phyloP scores from a whole-genome alignment of 2,113 vertebrate species.

The Otus sunia region DNA sequence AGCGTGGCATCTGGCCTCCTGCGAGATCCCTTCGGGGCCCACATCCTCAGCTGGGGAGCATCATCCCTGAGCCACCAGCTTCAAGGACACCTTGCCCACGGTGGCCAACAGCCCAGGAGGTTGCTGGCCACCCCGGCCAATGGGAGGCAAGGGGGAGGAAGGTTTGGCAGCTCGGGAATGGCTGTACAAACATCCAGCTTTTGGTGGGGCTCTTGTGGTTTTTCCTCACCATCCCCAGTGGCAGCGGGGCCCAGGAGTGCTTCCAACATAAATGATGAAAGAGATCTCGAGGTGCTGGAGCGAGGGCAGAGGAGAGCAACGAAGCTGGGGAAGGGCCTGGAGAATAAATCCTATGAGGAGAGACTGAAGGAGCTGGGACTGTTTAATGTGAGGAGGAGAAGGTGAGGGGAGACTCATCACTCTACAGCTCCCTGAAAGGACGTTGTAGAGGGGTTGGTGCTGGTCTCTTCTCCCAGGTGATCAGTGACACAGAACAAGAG shows the following conservation, averaged over 20 bases:
- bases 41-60: neutral
- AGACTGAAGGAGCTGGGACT: too few relatives aligned
- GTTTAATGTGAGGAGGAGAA: too few relatives aligned
- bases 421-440: too few relatives aligned
- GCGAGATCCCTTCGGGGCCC: accelerated
- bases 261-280: neutral
- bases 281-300: too few relatives aligned
- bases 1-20: neutral
- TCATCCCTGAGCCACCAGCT: neutral
- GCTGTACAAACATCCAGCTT: neutral
- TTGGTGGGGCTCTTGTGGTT: neutral
- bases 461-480: too few relatives aligned
- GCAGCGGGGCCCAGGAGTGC: accelerated
- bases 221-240: neutral
- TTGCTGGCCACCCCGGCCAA: neutral
- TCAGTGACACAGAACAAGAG: too few relatives aligned
- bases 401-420: too few relatives aligned
- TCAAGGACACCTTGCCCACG: neutral
- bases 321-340: too few relatives aligned
- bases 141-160: neutral
- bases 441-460: too few relatives aligned
- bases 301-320: too few relatives aligned
- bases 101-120: neutral
- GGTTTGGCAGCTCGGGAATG: neutral
- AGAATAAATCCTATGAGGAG: too few relatives aligned